Evolutionary conservation across 2,113 vertebrate species (phyloP).

Genomic region (Campylomormyrus tamandua): DNA sequence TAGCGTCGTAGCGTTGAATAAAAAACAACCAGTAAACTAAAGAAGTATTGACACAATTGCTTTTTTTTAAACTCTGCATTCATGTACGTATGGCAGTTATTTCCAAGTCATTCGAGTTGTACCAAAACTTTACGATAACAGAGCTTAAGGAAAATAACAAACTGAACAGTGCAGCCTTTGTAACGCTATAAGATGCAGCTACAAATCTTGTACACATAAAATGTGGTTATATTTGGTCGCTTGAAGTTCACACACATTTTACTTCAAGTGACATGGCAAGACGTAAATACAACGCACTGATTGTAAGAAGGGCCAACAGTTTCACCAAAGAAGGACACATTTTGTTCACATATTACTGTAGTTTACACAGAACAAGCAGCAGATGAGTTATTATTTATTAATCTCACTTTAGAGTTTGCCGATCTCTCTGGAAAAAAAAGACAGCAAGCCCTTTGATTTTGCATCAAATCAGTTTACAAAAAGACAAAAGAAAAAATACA

Average conservation of each 20-base stretch:
- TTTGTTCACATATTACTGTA: neutral
- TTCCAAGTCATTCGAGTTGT: neutral
- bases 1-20: neutral
- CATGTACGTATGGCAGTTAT: neutral
- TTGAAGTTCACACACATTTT: neutral
- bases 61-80: neutral
- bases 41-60: neutral
- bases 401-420: neutral
- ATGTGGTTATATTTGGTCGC: neutral
- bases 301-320: neutral
- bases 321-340: neutral
- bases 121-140: neutral
- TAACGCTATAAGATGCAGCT: neutral
- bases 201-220: neutral
- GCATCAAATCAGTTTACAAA: constrained; percentile 18
- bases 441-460: neutral
- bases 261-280: neutral
- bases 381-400: neutral
- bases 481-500: constrained; percentile 17
- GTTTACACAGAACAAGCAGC: neutral
- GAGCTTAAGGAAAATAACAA: neutral
- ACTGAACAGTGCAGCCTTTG: neutral
- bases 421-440: neutral
- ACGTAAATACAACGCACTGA: neutral
- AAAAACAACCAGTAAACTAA: neutral